Base-by-base conservation (phyloP, 2,888 invertebrate genomes). In the Pantelozetes paolii region DNA sequence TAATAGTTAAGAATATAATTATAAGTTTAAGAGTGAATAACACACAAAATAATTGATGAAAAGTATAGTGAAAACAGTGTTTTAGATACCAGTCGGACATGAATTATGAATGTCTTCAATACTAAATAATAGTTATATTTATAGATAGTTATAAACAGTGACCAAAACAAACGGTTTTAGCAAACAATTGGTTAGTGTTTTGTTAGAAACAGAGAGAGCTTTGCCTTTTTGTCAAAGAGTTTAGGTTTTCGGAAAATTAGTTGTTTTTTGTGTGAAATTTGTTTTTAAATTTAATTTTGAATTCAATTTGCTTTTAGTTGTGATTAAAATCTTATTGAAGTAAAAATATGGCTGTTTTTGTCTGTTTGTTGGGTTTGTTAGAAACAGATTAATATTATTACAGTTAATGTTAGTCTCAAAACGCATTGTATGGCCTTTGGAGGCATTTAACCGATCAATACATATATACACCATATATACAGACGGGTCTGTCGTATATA, bases 371-470 rank as follows among this genome's bases (percentile, higher is more conserved):
- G 36, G 42, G 36, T 36, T 40, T 67, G 42, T 40, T 40, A 67
- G 20, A 67, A 67, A 67, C 40, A 67, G 23, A 67, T 67, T 40
- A 40, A 40, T 67, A 23, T 13, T 67, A 67, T 36, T 40, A 40
- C 3, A 32, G 20, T 26, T 57, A 57, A 26, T 23, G 62, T 62
- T 23, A 3, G 30, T 64, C 20, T 36, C 20, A 67, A 11, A 20
- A 36, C 36, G 5, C 57, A 57, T 40, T 67, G 40, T 23, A 54
- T 40, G 40, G 67, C 67, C 67, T n/a, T 40, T n/a, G 67, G 36
- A 67, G 67, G 67, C 67, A 40, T 67, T 67, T 67, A 67, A 67
- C 40, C 42, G 36, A 67, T 67, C 67, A 23, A 67, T 67, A 62
- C 28, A 23, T 26, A 23, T 26, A 48, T 48, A n/a, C 15, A 15